Evolutionary conservation across 2,797 vertebrate species (phyloP), one percentile per base, ranked within the genome.

Genomic region (Hafferia zeledoni): DNA sequence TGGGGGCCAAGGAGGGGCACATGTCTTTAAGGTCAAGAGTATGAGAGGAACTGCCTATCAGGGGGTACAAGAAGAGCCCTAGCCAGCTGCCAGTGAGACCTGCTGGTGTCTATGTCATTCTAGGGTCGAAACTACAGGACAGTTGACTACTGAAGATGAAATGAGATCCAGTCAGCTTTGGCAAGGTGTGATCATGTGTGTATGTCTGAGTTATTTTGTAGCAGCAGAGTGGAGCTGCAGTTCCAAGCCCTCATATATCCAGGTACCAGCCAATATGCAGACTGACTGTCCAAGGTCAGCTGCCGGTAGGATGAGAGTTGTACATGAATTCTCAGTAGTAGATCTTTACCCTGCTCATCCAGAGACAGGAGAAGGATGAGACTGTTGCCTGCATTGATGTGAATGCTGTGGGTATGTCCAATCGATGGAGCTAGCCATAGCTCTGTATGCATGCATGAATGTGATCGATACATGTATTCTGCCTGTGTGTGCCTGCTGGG

Each of bases 1-100:
- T 23, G 13, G 4, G 3, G 3, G 4, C 2, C 18, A 46, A 59
- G 11, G 28, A 39, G 8, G 18, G 23, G 5, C 3, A 5, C 0
- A 1, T 35, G 6, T 46, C 23, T 52, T 57, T 52, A 19, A 37
- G 31, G 33, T 9, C 6, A 49, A 52, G 13, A 30, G 4, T 11
- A 41, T 20, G 27, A 30, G 59, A 61, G 12, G 12, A 61, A 13
- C 6, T 41, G 18, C 25, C 37, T 61, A 20, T 61, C 27, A 60
- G 13, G 27, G 18, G 9, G 6, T 27, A 41, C 13, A 9, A 61
- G 59, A 37, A 15, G 18, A 61, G 39, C 39, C 28, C 37, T 30
- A 30, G 18, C 10, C 37, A 60, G 27, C 12, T 61, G 18, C 18
- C 19, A 31, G 28, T 43, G 39, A 43, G 19, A 61, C 19, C 28